Evolutionary conservation across 2,888 invertebrate genomes (phyloP).

Genomic region (Neria commutata): DNA sequence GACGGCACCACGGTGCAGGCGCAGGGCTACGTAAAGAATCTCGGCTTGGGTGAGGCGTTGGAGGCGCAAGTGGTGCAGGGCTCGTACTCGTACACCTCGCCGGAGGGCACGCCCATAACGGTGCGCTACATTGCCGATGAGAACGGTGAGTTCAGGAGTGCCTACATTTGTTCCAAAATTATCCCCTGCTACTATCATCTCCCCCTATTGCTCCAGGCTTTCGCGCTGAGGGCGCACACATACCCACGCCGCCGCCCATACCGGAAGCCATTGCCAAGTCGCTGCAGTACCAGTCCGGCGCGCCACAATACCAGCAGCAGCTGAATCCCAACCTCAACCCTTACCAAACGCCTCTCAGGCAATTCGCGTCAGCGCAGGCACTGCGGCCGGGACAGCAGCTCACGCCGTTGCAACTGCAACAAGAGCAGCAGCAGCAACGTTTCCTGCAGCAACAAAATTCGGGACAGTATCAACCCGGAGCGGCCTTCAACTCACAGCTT

Average conservation of each 20-base stretch:
- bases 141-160: conserved; percentile 65
- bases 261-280: conserved; percentile 54
- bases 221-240: conserved; percentile 60
- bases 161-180: background rate
- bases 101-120: conserved; percentile 74
- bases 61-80: conserved; percentile 78
- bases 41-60: conserved; percentile 69
- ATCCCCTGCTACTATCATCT: background rate
- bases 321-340: conserved; percentile 57
- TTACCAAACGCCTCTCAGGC: conserved; percentile 55
- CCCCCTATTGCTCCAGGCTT: conserved; percentile 43
- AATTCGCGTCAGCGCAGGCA: conserved; percentile 44
- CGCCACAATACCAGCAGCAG: conserved; percentile 48
- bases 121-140: conserved; percentile 78
- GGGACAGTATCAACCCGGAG: conserved; percentile 58
- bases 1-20: conserved; percentile 82
- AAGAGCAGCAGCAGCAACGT: conserved; percentile 45
- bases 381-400: conserved; percentile 49
- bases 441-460: conserved; percentile 44
- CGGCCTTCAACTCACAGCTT: too few relatives aligned
- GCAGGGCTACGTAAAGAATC: conserved; percentile 75
- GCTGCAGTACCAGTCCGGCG: conserved; percentile 47
- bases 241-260: conserved; percentile 58
- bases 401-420: conserved; percentile 50
- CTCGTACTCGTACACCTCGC: conserved; percentile 76